These are phyloP conservation scores for Ia io DNA, from an alignment of 2,113 vertebrate species.

Conservation along the genomic window DNA sequence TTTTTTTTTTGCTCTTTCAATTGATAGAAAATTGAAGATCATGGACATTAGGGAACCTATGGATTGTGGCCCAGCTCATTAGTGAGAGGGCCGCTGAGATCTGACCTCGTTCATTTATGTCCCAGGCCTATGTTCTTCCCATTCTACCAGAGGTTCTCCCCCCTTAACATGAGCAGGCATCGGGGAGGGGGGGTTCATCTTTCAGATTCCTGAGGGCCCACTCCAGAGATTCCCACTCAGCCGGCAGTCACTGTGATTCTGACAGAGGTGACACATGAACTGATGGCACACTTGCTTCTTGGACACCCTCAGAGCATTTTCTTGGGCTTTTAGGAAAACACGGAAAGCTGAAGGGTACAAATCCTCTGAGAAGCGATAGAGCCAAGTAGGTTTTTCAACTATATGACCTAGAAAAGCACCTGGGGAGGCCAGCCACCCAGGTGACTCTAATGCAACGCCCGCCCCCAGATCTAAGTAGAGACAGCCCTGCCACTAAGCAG, in stretches of 20 bases:
- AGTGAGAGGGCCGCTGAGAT: neutral
- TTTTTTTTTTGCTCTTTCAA: conserved; percentile 2
- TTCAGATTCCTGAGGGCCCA: neutral
- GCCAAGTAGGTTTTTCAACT: neutral
- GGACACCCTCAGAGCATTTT: neutral
- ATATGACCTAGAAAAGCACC: neutral
- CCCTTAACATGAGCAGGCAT: neutral
- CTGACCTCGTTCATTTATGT: neutral
- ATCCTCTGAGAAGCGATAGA: neutral
- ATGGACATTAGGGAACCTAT: neutral
- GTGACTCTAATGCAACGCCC: neutral
- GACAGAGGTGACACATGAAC: neutral
- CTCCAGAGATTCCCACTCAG: neutral
- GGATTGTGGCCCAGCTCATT: neutral
- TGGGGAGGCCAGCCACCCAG: neutral
- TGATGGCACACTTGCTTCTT: neutral
- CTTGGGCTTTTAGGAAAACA: neutral
- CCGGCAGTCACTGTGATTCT: neutral
- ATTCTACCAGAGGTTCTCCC: neutral
- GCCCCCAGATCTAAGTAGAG: neutral
- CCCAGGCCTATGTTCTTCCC: neutral
- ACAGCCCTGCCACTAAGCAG: neutral
- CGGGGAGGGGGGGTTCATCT: neutral
- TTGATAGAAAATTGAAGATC: neutral
- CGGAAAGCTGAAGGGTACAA: neutral